Conservation (phyloP, 1,140 invertebrate genomes). For the Euglossa dilemma region DNA sequence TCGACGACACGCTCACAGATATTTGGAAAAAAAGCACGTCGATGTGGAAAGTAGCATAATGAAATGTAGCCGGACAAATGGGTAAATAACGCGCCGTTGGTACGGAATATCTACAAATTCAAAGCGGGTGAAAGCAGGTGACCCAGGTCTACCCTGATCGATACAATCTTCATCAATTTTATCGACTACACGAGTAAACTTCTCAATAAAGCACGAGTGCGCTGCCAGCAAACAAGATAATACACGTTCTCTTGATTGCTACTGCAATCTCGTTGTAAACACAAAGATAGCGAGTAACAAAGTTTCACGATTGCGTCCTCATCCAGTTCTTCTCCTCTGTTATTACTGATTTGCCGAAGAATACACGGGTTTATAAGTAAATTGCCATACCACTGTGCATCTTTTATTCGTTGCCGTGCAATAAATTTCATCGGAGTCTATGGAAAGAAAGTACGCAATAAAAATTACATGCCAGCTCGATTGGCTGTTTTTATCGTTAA, state of each 20-base stretch:
- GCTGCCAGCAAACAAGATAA: neutral
- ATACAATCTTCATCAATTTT: neutral
- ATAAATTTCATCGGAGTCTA: too few species aligned
- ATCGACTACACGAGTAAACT: neutral
- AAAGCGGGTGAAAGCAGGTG: neutral
- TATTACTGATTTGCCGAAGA: neutral
- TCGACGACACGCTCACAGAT: neutral
- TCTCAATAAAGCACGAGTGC: neutral
- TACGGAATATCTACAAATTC: neutral
- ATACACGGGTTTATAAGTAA: neutral
- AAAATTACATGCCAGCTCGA: too few species aligned
- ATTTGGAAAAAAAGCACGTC: neutral
- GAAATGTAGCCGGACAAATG: conserved; percentile 4
- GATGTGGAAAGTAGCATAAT: neutral
- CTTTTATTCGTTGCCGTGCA: too few species aligned
- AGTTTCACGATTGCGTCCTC: neutral
- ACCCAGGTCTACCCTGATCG: neutral
- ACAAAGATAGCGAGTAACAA: neutral
- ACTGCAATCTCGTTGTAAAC: neutral
- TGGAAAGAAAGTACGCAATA: too few species aligned
- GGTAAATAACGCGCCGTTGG: neutral
- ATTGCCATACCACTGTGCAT: neutral
- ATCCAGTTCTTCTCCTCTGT: neutral
- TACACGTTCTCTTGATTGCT: neutral
- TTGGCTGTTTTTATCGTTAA: too few species aligned